Conservation (phyloP, 2,888 invertebrate genomes). For the Eupithecia centaureata region DNA sequence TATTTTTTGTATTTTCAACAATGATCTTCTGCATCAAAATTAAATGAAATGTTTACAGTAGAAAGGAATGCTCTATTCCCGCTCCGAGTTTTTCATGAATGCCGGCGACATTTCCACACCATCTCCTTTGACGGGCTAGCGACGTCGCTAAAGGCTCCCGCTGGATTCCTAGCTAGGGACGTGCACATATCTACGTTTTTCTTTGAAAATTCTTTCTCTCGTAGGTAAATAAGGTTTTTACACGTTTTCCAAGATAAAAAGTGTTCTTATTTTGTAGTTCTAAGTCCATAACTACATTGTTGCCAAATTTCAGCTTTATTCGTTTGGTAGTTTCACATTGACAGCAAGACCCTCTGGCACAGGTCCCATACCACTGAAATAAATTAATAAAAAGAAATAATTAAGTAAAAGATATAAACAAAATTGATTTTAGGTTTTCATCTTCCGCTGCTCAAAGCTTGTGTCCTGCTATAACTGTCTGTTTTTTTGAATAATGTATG, state of each 20-base stretch:
- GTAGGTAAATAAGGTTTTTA: neutral
- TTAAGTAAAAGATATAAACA: too few species aligned
- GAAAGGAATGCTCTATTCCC: conserved; percentile 1
- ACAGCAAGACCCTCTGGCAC: too few species aligned
- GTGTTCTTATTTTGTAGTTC: neutral
- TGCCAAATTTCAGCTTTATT: neutral
- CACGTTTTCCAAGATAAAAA: neutral
- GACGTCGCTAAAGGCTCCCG: conserved; percentile 34
- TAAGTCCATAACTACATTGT: neutral
- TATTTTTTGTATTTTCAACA: neutral
- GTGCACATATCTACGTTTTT: neutral
- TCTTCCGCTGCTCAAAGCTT: neutral
- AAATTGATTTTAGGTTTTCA: too few species aligned
- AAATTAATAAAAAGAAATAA: too few species aligned
- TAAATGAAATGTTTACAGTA: neutral
- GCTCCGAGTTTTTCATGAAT: conserved; percentile 5
- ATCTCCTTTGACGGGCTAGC: conserved; percentile 24
- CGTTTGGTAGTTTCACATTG: neutral
- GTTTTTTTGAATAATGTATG: neutral
- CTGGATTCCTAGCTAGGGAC: conserved; percentile 28
- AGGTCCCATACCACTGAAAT: too few species aligned
- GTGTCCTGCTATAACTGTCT: neutral
- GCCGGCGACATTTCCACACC: conserved; percentile 22
- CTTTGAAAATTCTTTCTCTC: neutral
- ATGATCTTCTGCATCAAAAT: neutral